These are phyloP conservation scores for Pedionomus torquatus DNA, from an alignment of 2,113 vertebrate genomes.

Conservation along the genomic window DNA sequence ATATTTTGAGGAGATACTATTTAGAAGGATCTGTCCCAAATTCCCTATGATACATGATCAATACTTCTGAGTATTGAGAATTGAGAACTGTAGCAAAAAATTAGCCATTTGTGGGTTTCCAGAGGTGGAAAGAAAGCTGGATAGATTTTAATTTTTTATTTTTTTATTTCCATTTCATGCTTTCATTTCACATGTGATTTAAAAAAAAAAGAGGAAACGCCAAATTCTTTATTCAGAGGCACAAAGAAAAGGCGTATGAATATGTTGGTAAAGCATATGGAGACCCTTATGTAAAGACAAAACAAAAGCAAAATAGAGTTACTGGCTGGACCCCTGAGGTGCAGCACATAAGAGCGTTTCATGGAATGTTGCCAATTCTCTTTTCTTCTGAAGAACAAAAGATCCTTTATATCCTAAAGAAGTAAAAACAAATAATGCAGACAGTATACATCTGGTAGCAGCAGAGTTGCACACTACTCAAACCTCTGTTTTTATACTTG, in stretches of 20 bases:
- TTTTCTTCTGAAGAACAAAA: conserved; percentile 14
- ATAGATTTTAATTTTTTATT: not conserved
- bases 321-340: conserved; percentile 15
- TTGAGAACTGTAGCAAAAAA: not conserved
- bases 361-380: conserved; percentile 37
- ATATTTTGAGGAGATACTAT: not conserved
- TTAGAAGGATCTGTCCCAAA: not conserved
- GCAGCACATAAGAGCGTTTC: not conserved
- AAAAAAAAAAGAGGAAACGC: not conserved
- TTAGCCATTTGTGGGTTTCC: not conserved
- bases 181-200: not conserved
- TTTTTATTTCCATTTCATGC: not conserved
- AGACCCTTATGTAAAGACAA: conserved; percentile 39
- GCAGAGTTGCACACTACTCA: not conserved
- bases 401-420: conserved; percentile 22
- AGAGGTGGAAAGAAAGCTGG: not conserved
- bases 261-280: conserved; percentile 50
- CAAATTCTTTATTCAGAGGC: not conserved
- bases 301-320: conserved; percentile 49
- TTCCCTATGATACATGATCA: not conserved
- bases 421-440: not conserved
- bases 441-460: not conserved
- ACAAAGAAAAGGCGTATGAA: conserved; percentile 1
- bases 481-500: not conserved
- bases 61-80: not conserved